Percentiles rank a stretch among this genome's conserved stretches.
phyloP scores from a whole-genome alignment of 2,113 vertebrate genomes.

The Peucedramus taeniatus region DNA sequence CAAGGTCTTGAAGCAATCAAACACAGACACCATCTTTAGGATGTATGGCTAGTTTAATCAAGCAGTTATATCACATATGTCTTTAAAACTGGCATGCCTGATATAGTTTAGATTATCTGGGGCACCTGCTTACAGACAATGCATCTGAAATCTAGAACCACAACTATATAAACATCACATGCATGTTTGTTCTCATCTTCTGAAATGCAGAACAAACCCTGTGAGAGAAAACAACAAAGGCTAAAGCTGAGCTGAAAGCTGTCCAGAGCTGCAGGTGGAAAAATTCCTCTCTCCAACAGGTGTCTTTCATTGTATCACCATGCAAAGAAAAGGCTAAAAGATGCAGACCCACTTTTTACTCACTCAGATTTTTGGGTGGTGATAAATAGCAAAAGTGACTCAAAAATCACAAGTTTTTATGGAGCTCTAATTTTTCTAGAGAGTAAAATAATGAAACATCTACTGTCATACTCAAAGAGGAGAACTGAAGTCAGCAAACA shows the following conservation, averaged over 20 bases:
- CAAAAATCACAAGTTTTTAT: not conserved
- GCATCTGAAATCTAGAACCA: not conserved
- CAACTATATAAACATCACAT: not conserved
- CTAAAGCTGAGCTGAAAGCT: not conserved
- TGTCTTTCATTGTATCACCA: not conserved
- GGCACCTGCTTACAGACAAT: not conserved
- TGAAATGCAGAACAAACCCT: not conserved
- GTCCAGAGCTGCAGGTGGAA: not conserved
- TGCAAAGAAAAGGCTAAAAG: not conserved
- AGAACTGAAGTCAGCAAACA: not conserved
- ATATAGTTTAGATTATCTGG: not conserved
- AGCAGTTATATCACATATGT: not conserved
- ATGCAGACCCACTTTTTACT: not conserved
- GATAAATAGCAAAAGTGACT: not conserved
- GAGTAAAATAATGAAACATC: not conserved
- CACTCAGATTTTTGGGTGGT: not conserved
- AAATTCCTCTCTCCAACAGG: not conserved
- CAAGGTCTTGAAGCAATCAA: not conserved
- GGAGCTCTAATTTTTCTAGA: not conserved
- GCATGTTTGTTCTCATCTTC: not conserved
- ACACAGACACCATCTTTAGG: not conserved
- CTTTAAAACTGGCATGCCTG: not conserved
- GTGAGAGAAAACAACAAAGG: not conserved
- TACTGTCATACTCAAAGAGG: not conserved
- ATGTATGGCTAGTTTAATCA: not conserved